Conservation (phyloP, 2,888 invertebrate species). For the Cryptocheilus praepositus region DNA sequence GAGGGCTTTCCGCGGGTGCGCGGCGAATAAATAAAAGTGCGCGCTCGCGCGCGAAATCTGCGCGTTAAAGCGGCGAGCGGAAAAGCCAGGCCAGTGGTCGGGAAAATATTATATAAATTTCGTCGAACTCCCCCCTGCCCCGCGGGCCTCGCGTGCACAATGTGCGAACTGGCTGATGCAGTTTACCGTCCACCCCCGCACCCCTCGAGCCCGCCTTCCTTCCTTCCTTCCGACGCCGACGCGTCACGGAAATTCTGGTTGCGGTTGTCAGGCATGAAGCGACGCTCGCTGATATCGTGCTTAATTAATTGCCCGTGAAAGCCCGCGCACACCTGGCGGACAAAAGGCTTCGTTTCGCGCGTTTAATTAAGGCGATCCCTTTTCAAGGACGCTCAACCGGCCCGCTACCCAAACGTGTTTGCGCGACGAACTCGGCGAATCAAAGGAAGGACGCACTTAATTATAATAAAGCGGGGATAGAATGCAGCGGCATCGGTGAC, state of each 20-base stretch:
- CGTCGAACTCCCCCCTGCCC: conserved; percentile 5
- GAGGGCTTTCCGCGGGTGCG: background rate
- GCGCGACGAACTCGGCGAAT: background rate
- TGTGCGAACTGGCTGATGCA: conserved; percentile 5
- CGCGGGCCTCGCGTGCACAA: background rate
- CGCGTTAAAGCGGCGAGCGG: too few species aligned
- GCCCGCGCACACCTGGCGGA: conserved; percentile 28
- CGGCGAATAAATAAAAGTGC: background rate
- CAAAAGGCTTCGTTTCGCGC: conserved; percentile 21
- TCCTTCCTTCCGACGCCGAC: conserved; percentile 27
- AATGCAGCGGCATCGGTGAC: too few species aligned
- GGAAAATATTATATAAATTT: conserved; percentile 14
- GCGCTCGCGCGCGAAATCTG: background rate
- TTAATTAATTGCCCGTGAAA: conserved; percentile 47
- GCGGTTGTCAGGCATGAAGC: conserved; percentile 18
- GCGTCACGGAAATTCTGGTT: conserved; percentile 19
- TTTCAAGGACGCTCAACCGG: background rate
- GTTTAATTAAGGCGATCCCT: conserved; percentile 36
- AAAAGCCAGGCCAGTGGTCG: background rate
- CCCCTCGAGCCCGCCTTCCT: background rate
- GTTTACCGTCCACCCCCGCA: background rate
- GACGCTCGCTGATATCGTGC: conserved; percentile 34
- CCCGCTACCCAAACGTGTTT: background rate
- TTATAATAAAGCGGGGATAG: too few species aligned
- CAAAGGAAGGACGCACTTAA: too few species aligned